Evolutionary conservation across 2,797 vertebrate species (phyloP), one percentile per base, ranked within the genome.

Genomic region (Vespertilio murinus): DNA sequence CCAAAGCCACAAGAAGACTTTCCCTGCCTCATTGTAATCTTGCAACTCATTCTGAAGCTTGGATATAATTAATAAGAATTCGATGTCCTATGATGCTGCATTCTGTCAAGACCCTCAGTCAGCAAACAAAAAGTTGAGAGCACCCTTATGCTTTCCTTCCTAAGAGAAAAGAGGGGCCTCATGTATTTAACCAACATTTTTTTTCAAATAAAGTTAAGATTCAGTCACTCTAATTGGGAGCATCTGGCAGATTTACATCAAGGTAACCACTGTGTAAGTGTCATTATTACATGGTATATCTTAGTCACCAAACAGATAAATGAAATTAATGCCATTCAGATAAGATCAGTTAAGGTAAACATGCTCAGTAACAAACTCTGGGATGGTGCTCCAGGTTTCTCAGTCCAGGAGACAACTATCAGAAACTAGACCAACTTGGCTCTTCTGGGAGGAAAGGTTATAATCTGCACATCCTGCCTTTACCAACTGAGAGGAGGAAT

Each of bases 221-320:
- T 35, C 35, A 67, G 42, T 91, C 52, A 83, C 42, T 80, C 49
- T 91, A 88, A 95, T 33, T 77, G 20, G 75, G 87, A 82, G 90
- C 40, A 80, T 71, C 70, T 69, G 9, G 59, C 16, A 92, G 67
- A 23, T 40, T 70, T 67, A 38, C 4, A 20, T n/a, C 45, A 20
- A 38, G 45, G 85, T 69, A 88, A 67, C 47, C 2, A 0, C 52
- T 6, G 0, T 16, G 11, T 35, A 88, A 80, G 20, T 42, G 3
- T 28, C 2, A 0, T 89, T 75, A 70, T 56, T 59, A 67, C 42
- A 38, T 22, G 45, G 0, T 47, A 2, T 61, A 38, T 33, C 56
- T 96, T 90, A 38, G 74, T 71, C n/a, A 78, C 74, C 74, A 35
- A 70, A 78, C 17, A 87, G 23, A 67, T 71, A 86, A 70, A 73